A percentile compares a stretch with the other conserved stretches of the same genome.
Evolutionary conservation across 2,797 vertebrate species (phyloP).

Genomic region (Pyrocephalus nanus): DNA sequence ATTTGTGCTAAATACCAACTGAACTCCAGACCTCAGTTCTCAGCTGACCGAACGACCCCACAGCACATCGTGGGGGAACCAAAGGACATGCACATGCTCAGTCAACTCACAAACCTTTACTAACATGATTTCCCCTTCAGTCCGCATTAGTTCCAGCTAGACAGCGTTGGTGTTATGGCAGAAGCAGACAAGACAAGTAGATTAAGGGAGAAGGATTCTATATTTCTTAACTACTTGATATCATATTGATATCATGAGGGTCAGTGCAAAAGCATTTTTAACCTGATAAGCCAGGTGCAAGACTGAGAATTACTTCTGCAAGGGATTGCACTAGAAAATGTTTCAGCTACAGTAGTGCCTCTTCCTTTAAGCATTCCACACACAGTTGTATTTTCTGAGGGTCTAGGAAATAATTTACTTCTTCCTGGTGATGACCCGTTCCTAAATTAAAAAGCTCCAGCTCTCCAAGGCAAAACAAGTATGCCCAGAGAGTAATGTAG

Average conservation of each 20-base stretch:
- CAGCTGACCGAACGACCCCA: slow-evolving; percentile 53
- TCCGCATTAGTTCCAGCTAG: slow-evolving; percentile 53
- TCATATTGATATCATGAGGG: not conserved
- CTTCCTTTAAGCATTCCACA: not conserved
- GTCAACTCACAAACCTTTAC: slow-evolving; percentile 44
- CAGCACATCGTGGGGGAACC: not conserved
- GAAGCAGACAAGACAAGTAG: slow-evolving; percentile 28
- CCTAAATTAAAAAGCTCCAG: not conserved
- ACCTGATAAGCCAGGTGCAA: not conserved
- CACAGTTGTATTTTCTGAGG: not conserved
- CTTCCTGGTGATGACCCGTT: not conserved
- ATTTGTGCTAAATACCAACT: slow-evolving; percentile 64
- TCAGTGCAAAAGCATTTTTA: not conserved
- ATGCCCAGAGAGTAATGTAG: not conserved
- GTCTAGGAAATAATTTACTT: not conserved
- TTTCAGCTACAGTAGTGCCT: not conserved
- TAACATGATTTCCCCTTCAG: slow-evolving; percentile 61
- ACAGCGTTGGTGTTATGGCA: slow-evolving; percentile 18
- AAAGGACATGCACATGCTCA: slow-evolving; percentile 66
- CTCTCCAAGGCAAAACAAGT: not conserved
- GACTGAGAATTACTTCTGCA: not conserved
- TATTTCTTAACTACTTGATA: not conserved
- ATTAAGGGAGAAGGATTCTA: not conserved
- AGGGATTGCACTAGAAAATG: not conserved
- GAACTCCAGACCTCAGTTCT: slow-evolving; percentile 52